phyloP scores from a whole-genome alignment of 2,888 invertebrate genomes.

The Thera britannica region DNA sequence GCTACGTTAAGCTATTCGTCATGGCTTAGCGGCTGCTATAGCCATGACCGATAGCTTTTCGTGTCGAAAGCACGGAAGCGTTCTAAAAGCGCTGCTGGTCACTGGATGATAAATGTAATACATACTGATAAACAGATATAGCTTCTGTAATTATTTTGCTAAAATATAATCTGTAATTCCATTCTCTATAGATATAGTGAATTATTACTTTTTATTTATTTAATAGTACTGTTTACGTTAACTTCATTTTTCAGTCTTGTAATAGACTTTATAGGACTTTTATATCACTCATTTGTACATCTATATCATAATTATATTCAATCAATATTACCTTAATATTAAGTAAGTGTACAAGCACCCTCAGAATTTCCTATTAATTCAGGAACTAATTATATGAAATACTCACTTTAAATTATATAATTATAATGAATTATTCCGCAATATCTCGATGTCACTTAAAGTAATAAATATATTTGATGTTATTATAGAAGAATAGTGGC shows the following conservation, averaged over 20 bases:
- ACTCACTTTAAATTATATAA: neutral
- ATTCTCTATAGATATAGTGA: too few species aligned
- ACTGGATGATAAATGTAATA: neutral
- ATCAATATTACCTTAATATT: neutral
- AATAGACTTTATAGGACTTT: neutral
- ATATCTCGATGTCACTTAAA: constrained; percentile 44
- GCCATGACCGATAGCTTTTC: neutral
- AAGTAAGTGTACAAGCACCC: neutral
- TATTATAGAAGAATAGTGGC: constrained; percentile 12
- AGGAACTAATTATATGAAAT: constrained; percentile 9
- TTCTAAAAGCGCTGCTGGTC: neutral
- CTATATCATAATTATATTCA: too few species aligned
- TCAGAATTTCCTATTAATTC: constrained; percentile 7
- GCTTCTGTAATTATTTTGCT: too few species aligned
- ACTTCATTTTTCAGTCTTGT: neutral
- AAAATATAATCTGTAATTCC: too few species aligned
- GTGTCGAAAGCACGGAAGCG: neutral
- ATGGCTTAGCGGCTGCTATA: neutral
- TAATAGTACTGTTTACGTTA: neutral
- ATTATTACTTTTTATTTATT: neutral
- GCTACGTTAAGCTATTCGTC: neutral
- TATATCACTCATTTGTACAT: too few species aligned
- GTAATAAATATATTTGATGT: constrained; percentile 35
- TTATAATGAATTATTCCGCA: constrained; percentile 1
- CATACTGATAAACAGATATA: too few species aligned